Evolutionary conservation across 1,140 invertebrate species (phyloP), one percentile per base, ranked within the genome.

Genomic region (Drosophila simulans): DNA sequence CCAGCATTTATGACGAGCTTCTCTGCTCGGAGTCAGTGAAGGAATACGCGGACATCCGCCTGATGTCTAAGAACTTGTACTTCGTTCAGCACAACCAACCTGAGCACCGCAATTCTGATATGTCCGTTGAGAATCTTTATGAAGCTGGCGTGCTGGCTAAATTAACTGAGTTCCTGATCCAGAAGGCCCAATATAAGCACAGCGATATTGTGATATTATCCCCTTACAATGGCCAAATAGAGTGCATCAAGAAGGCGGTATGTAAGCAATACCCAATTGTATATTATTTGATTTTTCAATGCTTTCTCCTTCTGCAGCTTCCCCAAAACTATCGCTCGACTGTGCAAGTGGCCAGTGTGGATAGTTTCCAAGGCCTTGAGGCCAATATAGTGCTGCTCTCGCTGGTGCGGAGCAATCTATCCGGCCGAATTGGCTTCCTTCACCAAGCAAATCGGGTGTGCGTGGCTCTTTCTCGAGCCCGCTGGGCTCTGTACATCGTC

Each of bases 361-460:
- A 98, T 91, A 97, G 96, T 89, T 97, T 94, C 86, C 97, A 97
- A 93, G 97, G 97, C 1, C 95, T 97, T 91, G 97, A 98, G 92
- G 96, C 95, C 40, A 95, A 97, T 73, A 97, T 98, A 31, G 95
- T 98, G 59, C 84, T 98, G 3, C 85, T 98, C 10, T 98, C 97
- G 0, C 92, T 98, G 2, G 97, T 98, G 0, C 93, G 97, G 4
- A 97, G 95, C 89, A 96, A 96, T 81, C 66, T 91, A 5, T 92
- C 95, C 5, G 93, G 93, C n/a, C 94, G 93, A 31, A 95, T 97
- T 82, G 97, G 97, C 4, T 98, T 97, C 93, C 91, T 98, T 4
- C 94, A 93, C 22, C 94, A 93, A 45, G 93, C 95, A 52, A 98
- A 98, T 92, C 93, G 97, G 57, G 94, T 98, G 40, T 97, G 96